Conservation (phyloP, 2,113 vertebrate species). For the Anarrhichthys ocellatus region DNA sequence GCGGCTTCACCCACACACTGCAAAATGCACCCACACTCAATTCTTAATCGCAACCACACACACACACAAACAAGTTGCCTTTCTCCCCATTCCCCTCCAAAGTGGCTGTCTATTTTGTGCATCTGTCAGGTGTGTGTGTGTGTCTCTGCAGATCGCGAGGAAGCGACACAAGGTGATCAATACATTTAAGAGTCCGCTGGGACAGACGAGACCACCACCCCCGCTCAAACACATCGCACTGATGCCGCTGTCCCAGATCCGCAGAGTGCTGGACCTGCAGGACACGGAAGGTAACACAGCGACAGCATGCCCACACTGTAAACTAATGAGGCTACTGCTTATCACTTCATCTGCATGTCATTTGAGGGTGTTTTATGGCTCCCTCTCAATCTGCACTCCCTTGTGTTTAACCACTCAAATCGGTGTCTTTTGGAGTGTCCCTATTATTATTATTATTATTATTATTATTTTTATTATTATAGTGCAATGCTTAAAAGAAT, state of each 20-base stretch:
- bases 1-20: conserved; percentile 31
- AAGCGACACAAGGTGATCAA: conserved; percentile 97
- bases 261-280: conserved; percentile 94
- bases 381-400: not conserved
- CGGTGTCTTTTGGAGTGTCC: not conserved
- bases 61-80: conserved; percentile 7
- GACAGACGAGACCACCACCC: conserved; percentile 90
- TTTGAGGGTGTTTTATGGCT: not conserved
- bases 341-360: not conserved
- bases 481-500: not conserved
- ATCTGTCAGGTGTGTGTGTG: not conserved
- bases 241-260: conserved; percentile 98
- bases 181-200: conserved; percentile 93
- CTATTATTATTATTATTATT: not conserved
- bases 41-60: not conserved
- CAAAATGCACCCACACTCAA: conserved; percentile 27
- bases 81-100: not conserved
- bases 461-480: not conserved
- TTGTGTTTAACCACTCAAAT: not conserved
- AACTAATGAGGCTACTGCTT: not conserved
- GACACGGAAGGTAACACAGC: conserved; percentile 92
- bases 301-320: not conserved
- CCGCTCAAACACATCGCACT: conserved; percentile 94
- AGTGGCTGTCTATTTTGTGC: conserved; percentile 18
- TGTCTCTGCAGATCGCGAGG: conserved; percentile 89